phyloP scores from a whole-genome alignment of 2,888 invertebrate genomes.

The Oscheius sp. region DNA sequence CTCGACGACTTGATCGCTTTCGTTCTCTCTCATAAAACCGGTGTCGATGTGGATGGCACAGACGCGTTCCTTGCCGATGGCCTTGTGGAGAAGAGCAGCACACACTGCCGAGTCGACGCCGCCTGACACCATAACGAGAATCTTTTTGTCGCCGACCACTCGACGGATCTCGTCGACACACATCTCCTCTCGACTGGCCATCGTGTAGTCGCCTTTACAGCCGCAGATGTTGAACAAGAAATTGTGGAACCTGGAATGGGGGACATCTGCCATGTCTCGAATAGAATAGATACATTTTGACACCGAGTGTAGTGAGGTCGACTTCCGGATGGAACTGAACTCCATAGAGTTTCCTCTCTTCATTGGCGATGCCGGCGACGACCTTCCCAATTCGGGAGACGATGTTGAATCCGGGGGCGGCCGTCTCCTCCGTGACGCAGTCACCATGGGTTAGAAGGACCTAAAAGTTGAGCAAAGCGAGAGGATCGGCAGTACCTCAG shows the following conservation, averaged over 20 bases:
- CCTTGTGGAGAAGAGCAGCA: conserved; percentile 91
- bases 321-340: conserved; percentile 99
- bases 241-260: conserved; percentile 75
- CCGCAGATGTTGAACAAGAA: conserved; percentile 90
- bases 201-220: conserved; percentile 82
- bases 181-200: conserved; percentile 86
- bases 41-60: conserved; percentile 98
- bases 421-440: conserved; percentile 83
- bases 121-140: conserved; percentile 82
- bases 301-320: conserved; percentile 81
- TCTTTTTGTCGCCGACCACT: conserved; percentile 89
- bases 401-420: conserved; percentile 88
- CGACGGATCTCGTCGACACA: conserved; percentile 92
- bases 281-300: conserved; percentile 79
- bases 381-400: conserved; percentile 80
- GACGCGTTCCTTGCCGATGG: conserved; percentile 82
- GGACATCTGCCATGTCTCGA: too few species aligned
- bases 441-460: conserved; percentile 97
- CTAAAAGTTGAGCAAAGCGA: conserved; percentile 64
- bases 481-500: conserved; percentile 1
- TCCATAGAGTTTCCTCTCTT: conserved; percentile 89
- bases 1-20: conserved; percentile 84
- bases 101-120: conserved; percentile 99
- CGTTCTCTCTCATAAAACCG: conserved; percentile 89
- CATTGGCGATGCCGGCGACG: conserved; percentile 83